A percentile compares a stretch with the other conserved stretches of the same genome.
Evolutionary conservation across 2,113 vertebrate genomes (phyloP).

Genomic region (Cranoglanis bouderius): DNA sequence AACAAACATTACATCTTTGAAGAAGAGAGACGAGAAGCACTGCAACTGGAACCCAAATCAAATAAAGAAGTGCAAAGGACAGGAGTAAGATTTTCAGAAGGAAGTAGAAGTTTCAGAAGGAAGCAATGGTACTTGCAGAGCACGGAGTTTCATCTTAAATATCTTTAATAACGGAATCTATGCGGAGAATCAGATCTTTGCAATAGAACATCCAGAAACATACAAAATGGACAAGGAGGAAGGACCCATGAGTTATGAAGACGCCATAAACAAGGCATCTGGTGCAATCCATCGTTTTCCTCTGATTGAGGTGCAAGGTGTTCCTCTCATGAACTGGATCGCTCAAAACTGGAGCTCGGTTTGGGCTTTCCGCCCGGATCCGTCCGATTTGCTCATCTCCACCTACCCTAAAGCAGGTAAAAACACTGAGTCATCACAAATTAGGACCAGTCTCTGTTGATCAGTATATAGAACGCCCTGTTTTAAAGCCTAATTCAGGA

Average conservation of each 20-base stretch:
- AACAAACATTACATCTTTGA: not conserved
- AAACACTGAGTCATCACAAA: not conserved
- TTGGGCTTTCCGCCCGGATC: slow-evolving; percentile 71
- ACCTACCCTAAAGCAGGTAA: slow-evolving; percentile 82
- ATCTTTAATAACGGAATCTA: not conserved
- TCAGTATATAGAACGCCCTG: not conserved
- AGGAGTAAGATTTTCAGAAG: not conserved
- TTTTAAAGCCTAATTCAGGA: not conserved
- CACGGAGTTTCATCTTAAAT: not conserved
- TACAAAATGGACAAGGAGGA: slow-evolving; percentile 32
- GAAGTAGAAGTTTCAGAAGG: not conserved
- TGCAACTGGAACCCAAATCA: not conserved
- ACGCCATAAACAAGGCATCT: slow-evolving; percentile 57
- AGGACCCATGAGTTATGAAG: slow-evolving; percentile 49
- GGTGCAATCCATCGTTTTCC: slow-evolving; percentile 63
- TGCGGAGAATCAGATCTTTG: not conserved
- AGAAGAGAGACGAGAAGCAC: not conserved
- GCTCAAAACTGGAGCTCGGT: slow-evolving; percentile 70
- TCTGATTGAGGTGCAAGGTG: slow-evolving; percentile 62
- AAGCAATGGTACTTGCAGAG: not conserved
- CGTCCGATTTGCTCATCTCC: slow-evolving; percentile 77
- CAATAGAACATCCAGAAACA: not conserved
- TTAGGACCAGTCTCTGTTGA: not conserved
- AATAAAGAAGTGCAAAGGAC: not conserved
- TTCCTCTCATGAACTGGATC: slow-evolving; percentile 69